Conservation (phyloP, 2,113 vertebrate genomes). For the Channa argus region DNA sequence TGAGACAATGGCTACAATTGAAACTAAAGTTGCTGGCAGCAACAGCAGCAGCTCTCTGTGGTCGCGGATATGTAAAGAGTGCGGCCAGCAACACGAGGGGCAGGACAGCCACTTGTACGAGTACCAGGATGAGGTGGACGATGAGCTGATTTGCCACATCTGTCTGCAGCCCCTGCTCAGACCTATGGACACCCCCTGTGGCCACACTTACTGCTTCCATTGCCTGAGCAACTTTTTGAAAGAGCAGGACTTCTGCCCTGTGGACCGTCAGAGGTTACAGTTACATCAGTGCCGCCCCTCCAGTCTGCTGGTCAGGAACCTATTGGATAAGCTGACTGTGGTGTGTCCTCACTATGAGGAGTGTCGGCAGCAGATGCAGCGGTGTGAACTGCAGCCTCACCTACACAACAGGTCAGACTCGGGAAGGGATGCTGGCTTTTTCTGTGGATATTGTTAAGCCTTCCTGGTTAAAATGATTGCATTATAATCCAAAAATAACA, state of each 20-base stretch:
- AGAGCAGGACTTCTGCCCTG: conserved; percentile 91
- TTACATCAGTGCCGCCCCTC: conserved; percentile 90
- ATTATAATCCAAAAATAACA: no score
- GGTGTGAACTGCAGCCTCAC: conserved; percentile 92
- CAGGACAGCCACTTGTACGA: conserved; percentile 91
- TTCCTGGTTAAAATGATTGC: no score
- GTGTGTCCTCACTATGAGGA: conserved; percentile 86
- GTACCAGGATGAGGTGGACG: conserved; percentile 93
- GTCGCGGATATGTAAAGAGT: conserved; percentile 87
- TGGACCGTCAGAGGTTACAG: conserved; percentile 89
- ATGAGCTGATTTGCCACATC: conserved; percentile 92
- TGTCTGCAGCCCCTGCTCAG: conserved; percentile 91
- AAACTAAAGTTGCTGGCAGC: conserved; percentile 65
- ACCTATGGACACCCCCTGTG: conserved; percentile 94
- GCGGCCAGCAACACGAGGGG: conserved; percentile 88
- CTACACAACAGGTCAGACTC: conserved; percentile 89
- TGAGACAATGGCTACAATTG: conserved; percentile 78
- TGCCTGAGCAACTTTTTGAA: conserved; percentile 92
- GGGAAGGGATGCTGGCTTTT: neutral
- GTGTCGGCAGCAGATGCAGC: conserved; percentile 89
- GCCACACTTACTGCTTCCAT: conserved; percentile 91
- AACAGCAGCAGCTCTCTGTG: conserved; percentile 55
- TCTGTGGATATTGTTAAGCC: neutral
- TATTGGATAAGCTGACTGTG: conserved; percentile 90
- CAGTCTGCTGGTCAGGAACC: conserved; percentile 91